These are phyloP conservation scores for Branchipolynoe longqiensis DNA, from an alignment of 2,888 invertebrate species.

Conservation along the genomic window DNA sequence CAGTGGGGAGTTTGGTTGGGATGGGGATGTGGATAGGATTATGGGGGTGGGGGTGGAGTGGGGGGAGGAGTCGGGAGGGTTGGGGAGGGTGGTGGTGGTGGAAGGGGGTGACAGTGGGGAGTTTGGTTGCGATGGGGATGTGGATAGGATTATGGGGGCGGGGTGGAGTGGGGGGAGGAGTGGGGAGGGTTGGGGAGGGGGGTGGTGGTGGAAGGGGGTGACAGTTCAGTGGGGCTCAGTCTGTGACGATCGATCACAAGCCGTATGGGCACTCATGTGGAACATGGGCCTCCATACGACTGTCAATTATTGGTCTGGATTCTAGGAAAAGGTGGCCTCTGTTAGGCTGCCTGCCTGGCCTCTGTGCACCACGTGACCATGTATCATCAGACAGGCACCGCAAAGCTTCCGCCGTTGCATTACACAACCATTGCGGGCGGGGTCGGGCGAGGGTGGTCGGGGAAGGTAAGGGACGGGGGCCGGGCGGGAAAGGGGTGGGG, in stretches of 20 bases:
- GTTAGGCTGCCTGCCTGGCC: too few species aligned
- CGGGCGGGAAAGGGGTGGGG: too few species aligned
- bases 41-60: background rate
- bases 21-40: too few species aligned
- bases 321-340: too few species aligned
- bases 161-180: background rate
- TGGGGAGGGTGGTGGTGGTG: background rate
- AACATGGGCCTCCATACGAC: background rate
- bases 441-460: too few species aligned
- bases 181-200: background rate
- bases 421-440: too few species aligned
- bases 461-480: too few species aligned
- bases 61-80: background rate
- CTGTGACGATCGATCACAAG: background rate
- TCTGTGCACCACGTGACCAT: too few species aligned
- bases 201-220: too few species aligned
- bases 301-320: background rate
- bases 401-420: too few species aligned
- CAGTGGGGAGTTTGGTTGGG: background rate
- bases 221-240: background rate
- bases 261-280: background rate
- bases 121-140: too few species aligned
- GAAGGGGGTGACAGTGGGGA: background rate
- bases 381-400: too few species aligned
- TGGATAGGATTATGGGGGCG: background rate